Evolutionary conservation across 2,797 vertebrate genomes (phyloP).

Genomic region (Agapornis canus): DNA sequence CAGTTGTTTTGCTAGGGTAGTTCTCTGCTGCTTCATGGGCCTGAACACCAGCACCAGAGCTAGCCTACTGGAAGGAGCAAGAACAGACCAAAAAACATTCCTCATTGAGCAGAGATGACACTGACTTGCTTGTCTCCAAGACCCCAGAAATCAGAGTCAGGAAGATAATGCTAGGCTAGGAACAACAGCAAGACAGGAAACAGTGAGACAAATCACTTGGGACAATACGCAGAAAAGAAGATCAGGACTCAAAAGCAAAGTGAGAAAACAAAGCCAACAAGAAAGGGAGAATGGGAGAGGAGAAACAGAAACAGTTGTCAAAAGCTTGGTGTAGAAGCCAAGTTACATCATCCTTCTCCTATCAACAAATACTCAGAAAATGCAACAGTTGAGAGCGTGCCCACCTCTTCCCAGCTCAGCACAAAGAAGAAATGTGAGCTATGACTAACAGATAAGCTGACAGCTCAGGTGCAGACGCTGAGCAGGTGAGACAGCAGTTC

Average conservation of each 20-base stretch:
- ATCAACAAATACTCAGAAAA: background rate
- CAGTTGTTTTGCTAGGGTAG: background rate
- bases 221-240: background rate
- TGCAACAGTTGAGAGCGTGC: background rate
- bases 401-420: background rate
- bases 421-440: background rate
- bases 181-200: background rate
- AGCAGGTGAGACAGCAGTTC: background rate
- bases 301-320: constrained; percentile 13
- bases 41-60: background rate
- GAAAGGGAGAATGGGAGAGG: background rate
- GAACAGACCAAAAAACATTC: background rate
- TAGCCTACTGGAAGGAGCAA: background rate
- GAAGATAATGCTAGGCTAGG: background rate
- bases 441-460: background rate
- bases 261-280: background rate
- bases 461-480: background rate
- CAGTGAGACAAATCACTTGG: background rate
- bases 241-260: background rate
- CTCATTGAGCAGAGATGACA: background rate
- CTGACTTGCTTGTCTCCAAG: background rate
- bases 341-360: background rate
- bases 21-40: background rate
- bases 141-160: background rate
- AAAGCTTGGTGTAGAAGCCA: background rate